Evolutionary conservation across 2,797 vertebrate genomes (phyloP).

Genomic region (Harpagifer antarcticus): DNA sequence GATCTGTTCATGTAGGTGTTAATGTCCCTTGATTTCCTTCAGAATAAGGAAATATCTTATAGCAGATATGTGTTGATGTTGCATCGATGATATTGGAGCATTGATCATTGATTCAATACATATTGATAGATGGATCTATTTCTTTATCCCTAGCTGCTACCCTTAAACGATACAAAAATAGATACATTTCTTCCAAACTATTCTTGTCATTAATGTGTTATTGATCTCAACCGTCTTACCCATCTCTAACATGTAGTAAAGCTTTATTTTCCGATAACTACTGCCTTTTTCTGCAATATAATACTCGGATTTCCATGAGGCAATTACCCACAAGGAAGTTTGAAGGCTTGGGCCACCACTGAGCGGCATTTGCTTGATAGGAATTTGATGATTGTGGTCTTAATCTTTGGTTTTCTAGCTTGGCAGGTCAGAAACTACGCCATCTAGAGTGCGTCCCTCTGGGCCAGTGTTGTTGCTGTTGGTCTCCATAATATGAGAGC

Average conservation of each 20-base stretch:
- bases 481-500: constrained; percentile 74
- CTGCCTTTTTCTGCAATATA: constrained; percentile 2
- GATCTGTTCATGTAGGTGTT: too few species aligned
- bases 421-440: constrained; percentile 46
- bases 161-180: not conserved
- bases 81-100: too few species aligned
- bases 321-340: constrained; percentile 18
- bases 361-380: constrained; percentile 20
- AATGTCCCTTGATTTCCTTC: too few species aligned
- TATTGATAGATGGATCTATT: too few species aligned
- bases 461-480: constrained; percentile 55
- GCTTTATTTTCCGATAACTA: constrained; percentile 9
- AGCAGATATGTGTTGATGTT: too few species aligned
- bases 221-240: not conserved
- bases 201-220: constrained; percentile 9
- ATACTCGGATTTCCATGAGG: constrained; percentile 17
- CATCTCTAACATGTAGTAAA: not conserved
- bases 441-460: constrained; percentile 54
- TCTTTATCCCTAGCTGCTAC: too few species aligned
- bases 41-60: too few species aligned
- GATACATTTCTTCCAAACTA: constrained; percentile 6
- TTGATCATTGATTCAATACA: too few species aligned
- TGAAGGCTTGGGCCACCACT: constrained; percentile 29
- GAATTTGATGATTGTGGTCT: constrained; percentile 40
- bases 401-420: constrained; percentile 40